Conservation (phyloP, 2,797 vertebrate genomes). For the Tenualosa thibaudeaui region DNA sequence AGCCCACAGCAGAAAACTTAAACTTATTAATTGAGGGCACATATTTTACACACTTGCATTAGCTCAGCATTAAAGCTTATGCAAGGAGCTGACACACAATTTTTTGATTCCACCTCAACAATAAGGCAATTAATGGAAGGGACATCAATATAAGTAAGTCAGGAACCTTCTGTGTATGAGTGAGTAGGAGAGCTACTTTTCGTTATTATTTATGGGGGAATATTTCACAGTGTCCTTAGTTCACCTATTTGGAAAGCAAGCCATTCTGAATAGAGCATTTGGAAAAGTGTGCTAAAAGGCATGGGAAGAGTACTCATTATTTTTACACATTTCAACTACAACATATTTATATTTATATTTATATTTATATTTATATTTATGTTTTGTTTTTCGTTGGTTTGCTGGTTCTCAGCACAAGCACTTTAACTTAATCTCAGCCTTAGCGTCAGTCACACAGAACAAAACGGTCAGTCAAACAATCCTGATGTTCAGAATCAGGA, state of each 20-base stretch:
- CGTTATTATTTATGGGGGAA: neutral
- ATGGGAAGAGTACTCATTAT: too few relatives aligned
- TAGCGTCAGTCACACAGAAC: too few relatives aligned
- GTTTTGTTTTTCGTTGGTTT: too few relatives aligned
- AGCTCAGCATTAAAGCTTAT: neutral
- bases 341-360: too few relatives aligned
- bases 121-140: slow-evolving; percentile 18
- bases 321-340: too few relatives aligned
- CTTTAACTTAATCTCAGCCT: too few relatives aligned
- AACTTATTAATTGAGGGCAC: slow-evolving; percentile 1
- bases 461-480: too few relatives aligned
- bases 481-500: too few relatives aligned
- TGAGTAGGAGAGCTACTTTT: neutral
- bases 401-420: too few relatives aligned
- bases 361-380: too few relatives aligned
- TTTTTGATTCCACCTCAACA: slow-evolving; percentile 18
- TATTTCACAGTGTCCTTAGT: slow-evolving; percentile 21
- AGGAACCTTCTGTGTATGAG: neutral
- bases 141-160: neutral
- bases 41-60: slow-evolving; percentile 25
- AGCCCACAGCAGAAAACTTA: slow-evolving; percentile 54
- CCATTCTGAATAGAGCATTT: neutral
- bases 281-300: neutral
- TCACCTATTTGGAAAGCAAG: neutral
- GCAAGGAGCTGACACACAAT: neutral